phyloP scores from a whole-genome alignment of 2,113 vertebrate species.

The Corythornis cristatus region DNA sequence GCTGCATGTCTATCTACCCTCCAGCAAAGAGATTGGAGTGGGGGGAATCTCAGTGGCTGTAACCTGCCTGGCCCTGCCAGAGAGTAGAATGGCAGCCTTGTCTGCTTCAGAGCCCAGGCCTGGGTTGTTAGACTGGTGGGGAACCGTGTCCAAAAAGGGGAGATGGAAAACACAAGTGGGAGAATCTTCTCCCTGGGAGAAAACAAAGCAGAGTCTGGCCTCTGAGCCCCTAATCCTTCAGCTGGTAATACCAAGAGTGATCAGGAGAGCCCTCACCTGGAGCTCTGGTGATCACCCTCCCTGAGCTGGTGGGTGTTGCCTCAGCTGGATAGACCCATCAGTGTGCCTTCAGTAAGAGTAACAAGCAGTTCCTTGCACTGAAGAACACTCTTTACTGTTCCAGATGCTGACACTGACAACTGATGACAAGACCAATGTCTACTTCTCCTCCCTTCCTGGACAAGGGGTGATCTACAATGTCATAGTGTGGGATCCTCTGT shows the following conservation, averaged over 20 bases:
- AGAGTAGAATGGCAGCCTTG: background rate
- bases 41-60: background rate
- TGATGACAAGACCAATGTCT: conserved; percentile 75
- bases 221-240: background rate
- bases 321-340: background rate
- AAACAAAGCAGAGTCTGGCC: background rate
- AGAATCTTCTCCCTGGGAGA: background rate
- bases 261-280: background rate
- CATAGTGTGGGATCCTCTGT: conserved; percentile 87
- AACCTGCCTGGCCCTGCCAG: background rate
- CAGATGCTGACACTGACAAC: conserved; percentile 83
- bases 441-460: conserved; percentile 86
- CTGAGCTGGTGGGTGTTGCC: background rate
- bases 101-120: background rate
- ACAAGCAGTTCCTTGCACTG: background rate
- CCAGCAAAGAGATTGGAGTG: background rate
- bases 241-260: background rate
- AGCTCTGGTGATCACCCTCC: background rate
- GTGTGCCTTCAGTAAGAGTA: background rate
- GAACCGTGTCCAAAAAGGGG: background rate
- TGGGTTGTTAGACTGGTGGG: background rate
- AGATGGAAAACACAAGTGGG: background rate
- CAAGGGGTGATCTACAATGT: conserved; percentile 93
- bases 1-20: background rate
- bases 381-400: background rate